A percentile compares a stretch with the other conserved stretches of the same genome.
phyloP scores from a whole-genome alignment of 2,797 vertebrate species.

The Hozukius guyotensis region DNA sequence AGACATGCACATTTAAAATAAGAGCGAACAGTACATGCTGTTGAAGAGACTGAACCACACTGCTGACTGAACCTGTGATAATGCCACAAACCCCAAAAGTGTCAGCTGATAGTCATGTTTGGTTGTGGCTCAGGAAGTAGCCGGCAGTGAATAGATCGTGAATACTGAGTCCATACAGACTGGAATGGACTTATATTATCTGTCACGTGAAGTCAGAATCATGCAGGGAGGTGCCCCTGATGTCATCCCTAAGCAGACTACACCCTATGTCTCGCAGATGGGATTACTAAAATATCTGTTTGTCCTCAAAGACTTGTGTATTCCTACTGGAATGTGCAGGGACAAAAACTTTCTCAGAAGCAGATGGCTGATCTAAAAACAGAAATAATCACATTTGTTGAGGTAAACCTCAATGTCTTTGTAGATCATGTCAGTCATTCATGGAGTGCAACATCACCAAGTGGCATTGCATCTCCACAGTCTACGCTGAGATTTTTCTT shows the following conservation, averaged over 20 bases:
- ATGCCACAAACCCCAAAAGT: background rate
- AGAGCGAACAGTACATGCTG: background rate
- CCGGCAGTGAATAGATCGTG: background rate
- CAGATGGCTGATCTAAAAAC: background rate
- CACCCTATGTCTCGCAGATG: background rate
- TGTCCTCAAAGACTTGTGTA: background rate
- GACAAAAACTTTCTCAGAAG: background rate
- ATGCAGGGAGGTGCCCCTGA: background rate
- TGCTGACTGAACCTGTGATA: slow-evolving; percentile 45
- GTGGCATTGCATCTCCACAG: background rate
- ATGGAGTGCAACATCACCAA: background rate
- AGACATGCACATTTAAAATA: background rate
- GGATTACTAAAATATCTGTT: background rate
- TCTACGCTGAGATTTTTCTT: fast-evolving
- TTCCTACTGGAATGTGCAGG: background rate
- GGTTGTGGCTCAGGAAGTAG: background rate
- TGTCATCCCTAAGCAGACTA: background rate
- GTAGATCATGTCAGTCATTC: background rate
- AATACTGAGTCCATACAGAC: background rate
- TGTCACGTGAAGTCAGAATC: background rate
- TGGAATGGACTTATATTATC: background rate
- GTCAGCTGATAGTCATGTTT: slow-evolving; percentile 57
- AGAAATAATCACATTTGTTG: background rate
- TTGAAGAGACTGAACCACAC: background rate
- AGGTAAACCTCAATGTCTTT: background rate